Percentiles rank a stretch among this genome's conserved stretches.
phyloP scores from a whole-genome alignment of 2,888 invertebrate species.

The Nasonovia ribisnigri region DNA sequence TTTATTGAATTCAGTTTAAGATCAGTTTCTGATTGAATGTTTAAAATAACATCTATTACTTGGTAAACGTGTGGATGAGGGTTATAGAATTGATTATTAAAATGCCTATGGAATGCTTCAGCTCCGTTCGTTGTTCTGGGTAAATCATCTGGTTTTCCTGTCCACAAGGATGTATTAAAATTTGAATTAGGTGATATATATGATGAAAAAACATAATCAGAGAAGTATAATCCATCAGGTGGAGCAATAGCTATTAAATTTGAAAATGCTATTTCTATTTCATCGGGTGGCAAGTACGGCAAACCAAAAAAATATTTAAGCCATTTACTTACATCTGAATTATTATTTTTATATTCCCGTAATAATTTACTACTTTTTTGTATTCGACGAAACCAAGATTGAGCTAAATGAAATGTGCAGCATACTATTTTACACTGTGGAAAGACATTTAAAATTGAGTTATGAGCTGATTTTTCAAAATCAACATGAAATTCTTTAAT shows the following conservation, averaged over 20 bases:
- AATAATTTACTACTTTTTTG: too few species aligned
- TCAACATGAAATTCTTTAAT: conserved; percentile 3
- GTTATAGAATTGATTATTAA: not conserved
- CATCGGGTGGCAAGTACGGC: too few species aligned
- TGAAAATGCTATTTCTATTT: too few species aligned
- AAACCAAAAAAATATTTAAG: too few species aligned
- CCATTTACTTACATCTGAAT: too few species aligned
- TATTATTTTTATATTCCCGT: too few species aligned
- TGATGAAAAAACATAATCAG: too few species aligned
- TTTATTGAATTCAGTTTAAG: conserved; percentile 8
- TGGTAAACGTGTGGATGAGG: not conserved
- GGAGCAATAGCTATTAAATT: too few species aligned
- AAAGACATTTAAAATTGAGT: not conserved
- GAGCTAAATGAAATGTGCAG: not conserved
- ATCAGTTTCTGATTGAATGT: conserved; percentile 9
- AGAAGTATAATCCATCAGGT: too few species aligned
- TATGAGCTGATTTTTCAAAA: not conserved
- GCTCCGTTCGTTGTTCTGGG: conserved; percentile 1
- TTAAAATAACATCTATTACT: not conserved
- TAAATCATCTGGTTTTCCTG: not conserved
- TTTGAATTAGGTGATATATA: not conserved
- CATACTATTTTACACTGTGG: not conserved
- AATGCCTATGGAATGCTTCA: conserved; percentile 5
- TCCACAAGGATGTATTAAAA: not conserved
- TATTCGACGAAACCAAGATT: too few species aligned